Evolutionary conservation across 2,797 vertebrate genomes (phyloP), one percentile per base, ranked within the genome.

Genomic region (Tauraco hartlaubi): DNA sequence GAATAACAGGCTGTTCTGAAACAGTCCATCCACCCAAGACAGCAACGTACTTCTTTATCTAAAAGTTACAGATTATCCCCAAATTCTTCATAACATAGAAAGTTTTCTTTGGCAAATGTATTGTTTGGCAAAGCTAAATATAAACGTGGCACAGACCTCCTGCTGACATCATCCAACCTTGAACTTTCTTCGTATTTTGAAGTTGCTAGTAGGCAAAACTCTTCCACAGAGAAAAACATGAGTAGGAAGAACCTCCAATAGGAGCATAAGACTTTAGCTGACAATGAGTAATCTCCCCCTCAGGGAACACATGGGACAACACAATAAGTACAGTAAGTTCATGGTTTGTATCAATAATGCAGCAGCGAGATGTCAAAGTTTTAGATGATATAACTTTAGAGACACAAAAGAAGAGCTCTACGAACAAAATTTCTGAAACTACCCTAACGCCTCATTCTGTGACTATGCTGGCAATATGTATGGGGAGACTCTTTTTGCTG

Each of bases 381-480:
- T 78, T 37, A 62, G 71, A 35, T 66, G 71, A 62, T 18, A 18
- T 6, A 77, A 56, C 59, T 81, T 44, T 8, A 33, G 51, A 55
- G 29, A 48, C 35, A 64, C 16, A 79, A 77, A 90, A 61, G 33
- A 75, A 66, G 29, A 18, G 9, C 5, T 62, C 52, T 35, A 22
- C 35, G 94, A 83, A 91, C 3, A 12, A 71, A 58, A 72, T 92
- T 80, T 81, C 75, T 67, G 56, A 81, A 92, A 29, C 48, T 48
- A 75, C 22, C 13, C 39, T 22, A 17, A 87, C 0, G 3, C 63
- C 88, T 88, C 26, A 25, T 88, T 68, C 43, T 15, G 62, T 71
- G 58, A 31, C 54, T 43, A 54, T 44, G 67, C 55, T 78, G 48
- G 43, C 67, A 95, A 87, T 9, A 46, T 55, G 31, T 48, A 66